phyloP scores from a whole-genome alignment of 2,797 vertebrate genomes.

The Protosalanx chinensis region DNA sequence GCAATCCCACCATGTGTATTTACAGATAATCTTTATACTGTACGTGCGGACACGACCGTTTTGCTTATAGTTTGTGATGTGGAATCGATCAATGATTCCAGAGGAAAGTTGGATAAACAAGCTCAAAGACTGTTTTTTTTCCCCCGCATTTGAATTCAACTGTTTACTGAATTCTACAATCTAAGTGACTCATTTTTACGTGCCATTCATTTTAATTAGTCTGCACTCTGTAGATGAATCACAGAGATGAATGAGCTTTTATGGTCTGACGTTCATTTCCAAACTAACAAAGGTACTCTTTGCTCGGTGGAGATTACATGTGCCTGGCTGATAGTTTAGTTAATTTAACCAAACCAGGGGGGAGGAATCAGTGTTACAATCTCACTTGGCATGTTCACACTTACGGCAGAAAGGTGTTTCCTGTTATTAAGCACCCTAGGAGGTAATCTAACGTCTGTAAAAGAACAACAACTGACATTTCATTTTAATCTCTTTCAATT shows the following conservation, averaged over 20 bases:
- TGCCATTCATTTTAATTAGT: slow-evolving; percentile 31
- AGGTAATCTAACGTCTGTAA: slow-evolving; percentile 4
- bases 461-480: slow-evolving; percentile 26
- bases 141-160: neutral
- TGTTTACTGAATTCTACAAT: slow-evolving; percentile 36
- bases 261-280: slow-evolving; percentile 8
- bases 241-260: slow-evolving; percentile 34
- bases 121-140: neutral
- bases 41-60: neutral
- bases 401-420: slow-evolving; percentile 21
- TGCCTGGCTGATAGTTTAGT: slow-evolving; percentile 8
- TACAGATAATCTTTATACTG: neutral
- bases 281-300: neutral
- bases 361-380: slow-evolving; percentile 1
- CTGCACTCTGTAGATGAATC: slow-evolving; percentile 26
- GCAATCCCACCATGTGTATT: too few species aligned
- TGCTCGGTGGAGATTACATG: slow-evolving; percentile 2
- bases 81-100: neutral
- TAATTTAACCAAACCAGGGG: slow-evolving; percentile 4
- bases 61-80: neutral
- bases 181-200: slow-evolving; percentile 6
- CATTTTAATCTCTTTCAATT: slow-evolving; percentile 11
- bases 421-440: slow-evolving; percentile 37
- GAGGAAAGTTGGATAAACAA: neutral
- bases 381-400: slow-evolving; percentile 24